These are phyloP conservation scores for Rhincodon typus DNA, from an alignment of 2,797 vertebrate genomes.

Conservation along the genomic window DNA sequence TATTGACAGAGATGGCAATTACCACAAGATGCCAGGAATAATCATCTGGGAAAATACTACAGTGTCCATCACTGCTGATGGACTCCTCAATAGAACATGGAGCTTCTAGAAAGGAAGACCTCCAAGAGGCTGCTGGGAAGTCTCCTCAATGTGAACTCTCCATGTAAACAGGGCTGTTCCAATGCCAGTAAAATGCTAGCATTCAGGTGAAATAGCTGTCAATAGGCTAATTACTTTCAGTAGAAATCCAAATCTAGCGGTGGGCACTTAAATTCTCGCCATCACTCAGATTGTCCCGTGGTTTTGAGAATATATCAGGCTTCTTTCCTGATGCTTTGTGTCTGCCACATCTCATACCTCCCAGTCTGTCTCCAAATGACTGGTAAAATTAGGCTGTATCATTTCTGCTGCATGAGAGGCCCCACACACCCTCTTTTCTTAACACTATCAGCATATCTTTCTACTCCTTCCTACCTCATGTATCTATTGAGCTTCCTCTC, in stretches of 20 bases:
- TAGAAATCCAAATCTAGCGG: neutral
- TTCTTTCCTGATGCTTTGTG: neutral
- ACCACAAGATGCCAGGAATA: too few species aligned
- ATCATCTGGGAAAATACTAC: too few species aligned
- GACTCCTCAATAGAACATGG: neutral
- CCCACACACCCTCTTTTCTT: neutral
- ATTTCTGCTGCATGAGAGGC: neutral
- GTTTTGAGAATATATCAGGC: too few species aligned
- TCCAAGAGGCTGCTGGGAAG: neutral
- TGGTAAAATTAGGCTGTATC: too few species aligned
- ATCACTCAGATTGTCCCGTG: neutral
- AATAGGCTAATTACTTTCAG: neutral
- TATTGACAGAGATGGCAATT: too few species aligned
- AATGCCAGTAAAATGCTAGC: neutral
- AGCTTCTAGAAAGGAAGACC: neutral
- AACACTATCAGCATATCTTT: neutral
- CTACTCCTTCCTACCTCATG: neutral
- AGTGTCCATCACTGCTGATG: too few species aligned
- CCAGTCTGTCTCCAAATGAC: neutral
- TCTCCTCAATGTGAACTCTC: too few species aligned
- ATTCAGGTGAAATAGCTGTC: neutral
- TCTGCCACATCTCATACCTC: neutral
- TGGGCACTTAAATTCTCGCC: neutral
- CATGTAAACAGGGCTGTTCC: neutral
- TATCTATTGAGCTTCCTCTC: neutral